Conservation (phyloP, 2,797 vertebrate genomes). For the Leptatherina wallacei region DNA sequence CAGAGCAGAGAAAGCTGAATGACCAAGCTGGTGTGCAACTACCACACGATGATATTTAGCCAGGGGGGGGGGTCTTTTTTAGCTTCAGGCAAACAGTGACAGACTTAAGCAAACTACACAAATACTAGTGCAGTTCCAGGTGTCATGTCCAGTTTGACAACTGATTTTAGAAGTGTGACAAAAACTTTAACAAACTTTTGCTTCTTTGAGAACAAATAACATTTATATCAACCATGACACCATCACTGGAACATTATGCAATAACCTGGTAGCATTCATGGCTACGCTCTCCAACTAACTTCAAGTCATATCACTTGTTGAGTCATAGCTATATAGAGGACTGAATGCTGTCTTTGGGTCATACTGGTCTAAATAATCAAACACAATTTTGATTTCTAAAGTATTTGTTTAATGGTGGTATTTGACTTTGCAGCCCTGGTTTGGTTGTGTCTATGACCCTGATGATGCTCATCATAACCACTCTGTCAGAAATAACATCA, state of each 20-base stretch:
- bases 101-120: slow-evolving; percentile 6
- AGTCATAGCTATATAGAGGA: too few species aligned
- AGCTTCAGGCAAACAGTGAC: slow-evolving; percentile 18
- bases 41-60: slow-evolving; percentile 29
- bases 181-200: too few species aligned
- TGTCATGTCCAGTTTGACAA: slow-evolving; percentile 5
- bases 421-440: not conserved
- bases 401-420: too few species aligned
- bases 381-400: too few species aligned
- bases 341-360: too few species aligned
- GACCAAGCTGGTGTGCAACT: slow-evolving; percentile 16
- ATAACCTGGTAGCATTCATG: too few species aligned
- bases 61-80: not conserved
- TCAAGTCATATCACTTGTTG: too few species aligned
- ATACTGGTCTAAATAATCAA: not conserved
- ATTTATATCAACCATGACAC: too few species aligned
- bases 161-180: not conserved
- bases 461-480: not conserved
- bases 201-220: not conserved
- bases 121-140: not conserved
- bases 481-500: too few species aligned
- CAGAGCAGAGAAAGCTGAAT: slow-evolving; percentile 20
- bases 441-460: too few species aligned
- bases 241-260: too few species aligned
- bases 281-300: too few species aligned